These are phyloP conservation scores for Mactromeris polynyma DNA, from an alignment of 2,888 invertebrate species.

Conservation along the genomic window DNA sequence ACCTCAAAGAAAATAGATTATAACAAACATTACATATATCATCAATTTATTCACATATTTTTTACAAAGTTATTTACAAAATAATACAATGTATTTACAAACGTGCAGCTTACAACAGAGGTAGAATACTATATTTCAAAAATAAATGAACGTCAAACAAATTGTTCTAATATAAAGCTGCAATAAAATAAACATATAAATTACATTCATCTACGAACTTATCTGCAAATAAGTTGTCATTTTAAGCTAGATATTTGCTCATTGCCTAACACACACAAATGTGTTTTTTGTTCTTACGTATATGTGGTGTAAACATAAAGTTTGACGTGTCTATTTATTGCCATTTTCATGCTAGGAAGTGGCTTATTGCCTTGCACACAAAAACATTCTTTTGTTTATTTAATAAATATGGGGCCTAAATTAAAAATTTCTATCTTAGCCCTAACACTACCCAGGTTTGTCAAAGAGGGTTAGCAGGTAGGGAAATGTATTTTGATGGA, in stretches of 20 bases:
- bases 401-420: no score
- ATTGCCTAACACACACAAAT: no score
- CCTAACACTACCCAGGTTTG: no score
- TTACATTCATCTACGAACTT: neutral
- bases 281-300: no score
- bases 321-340: no score
- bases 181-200: slow-evolving; percentile 17
- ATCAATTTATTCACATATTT: slow-evolving; percentile 32
- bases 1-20: neutral
- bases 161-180: slow-evolving; percentile 21
- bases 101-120: slow-evolving; percentile 46
- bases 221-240: neutral
- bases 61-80: slow-evolving; percentile 50
- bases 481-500: no score
- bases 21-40: neutral
- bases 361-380: no score
- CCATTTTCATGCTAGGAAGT: no score
- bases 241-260: neutral
- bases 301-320: no score
- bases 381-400: no score
- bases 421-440: no score
- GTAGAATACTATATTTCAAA: slow-evolving; percentile 45
- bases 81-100: slow-evolving; percentile 45
- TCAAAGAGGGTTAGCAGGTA: no score
- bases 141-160: slow-evolving; percentile 33